Base-by-base conservation (phyloP, 37 sponge, comb jelly and placozoan species). In the Sycon ciliatum region DNA sequence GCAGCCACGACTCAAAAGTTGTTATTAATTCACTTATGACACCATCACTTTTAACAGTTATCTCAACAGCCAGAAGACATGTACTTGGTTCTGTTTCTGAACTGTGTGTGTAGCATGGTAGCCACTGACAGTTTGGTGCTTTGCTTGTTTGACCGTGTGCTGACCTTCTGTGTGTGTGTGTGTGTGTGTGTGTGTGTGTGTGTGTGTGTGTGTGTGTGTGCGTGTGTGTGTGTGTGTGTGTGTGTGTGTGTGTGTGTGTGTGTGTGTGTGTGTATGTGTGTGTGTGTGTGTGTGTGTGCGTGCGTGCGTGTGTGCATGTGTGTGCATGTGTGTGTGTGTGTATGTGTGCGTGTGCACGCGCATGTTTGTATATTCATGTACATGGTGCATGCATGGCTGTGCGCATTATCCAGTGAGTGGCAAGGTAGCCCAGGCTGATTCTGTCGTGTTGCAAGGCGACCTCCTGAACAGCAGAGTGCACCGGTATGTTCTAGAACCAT, bases 121-220 rank as follows among this genome's bases (percentile, higher is more conserved):
- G 84, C 83, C 27, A 76, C 60, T 32, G 46, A 73, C 73, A 83
- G n/a, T n/a, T n/a, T n/a, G n/a, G n/a, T n/a, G n/a, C n/a, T n/a
- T n/a, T n/a, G n/a, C n/a, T n/a, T n/a, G n/a, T n/a, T n/a, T n/a
- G n/a, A n/a, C n/a, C n/a, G n/a, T n/a, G n/a, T n/a, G n/a, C n/a
- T n/a, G n/a, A n/a, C n/a, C n/a, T n/a, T n/a, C n/a, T n/a, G n/a
- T n/a, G n/a, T n/a, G n/a, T n/a, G n/a, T n/a, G n/a, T n/a, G 56
- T 55, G 56, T 26, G 26, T 55, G 56, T 26, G 22, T 20, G n/a
- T n/a, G 9, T 26, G 65, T 64, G 35, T 37, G 22, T 6, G 11
- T 67, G 33, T 1, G 23, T 31, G 35, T 18, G 23, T 20, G 1
- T 1, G 26, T 55, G 56, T 55, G 4, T 55, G 56, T 26, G 26